Percentiles rank a stretch among this genome's conserved stretches.
Evolutionary conservation across 37 sponge, comb jelly and placozoan genomes (phyloP).

Genomic region (Chondrilla cf. caribensis): DNA sequence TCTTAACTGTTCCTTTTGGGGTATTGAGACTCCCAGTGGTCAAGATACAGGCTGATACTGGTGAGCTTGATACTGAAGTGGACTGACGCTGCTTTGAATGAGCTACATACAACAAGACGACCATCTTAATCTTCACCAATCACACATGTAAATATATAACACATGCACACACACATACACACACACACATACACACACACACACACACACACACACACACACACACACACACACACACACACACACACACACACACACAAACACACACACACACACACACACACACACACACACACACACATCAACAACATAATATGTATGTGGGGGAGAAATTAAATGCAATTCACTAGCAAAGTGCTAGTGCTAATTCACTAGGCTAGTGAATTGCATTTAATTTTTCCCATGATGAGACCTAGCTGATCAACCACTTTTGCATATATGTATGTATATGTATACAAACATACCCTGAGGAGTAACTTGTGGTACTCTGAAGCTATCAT

Average conservation of each 20-base stretch:
- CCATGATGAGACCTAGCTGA: too few relatives aligned
- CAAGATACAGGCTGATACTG: neutral
- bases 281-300: constrained; percentile 22
- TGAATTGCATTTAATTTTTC: too few relatives aligned
- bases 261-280: constrained; percentile 22
- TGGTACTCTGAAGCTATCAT: constrained; percentile 4
- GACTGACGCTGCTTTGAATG: neutral
- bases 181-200: constrained; percentile 4
- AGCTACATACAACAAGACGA: neutral
- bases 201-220: constrained; percentile 6
- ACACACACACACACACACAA: constrained; percentile 16
- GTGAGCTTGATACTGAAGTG: neutral
- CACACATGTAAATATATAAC: neutral
- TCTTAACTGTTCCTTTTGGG: constrained; percentile 1
- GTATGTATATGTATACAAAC: neutral
- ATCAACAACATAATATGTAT: neutral
- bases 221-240: constrained; percentile 13
- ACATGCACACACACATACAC: neutral
- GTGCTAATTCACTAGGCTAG: too few relatives aligned
- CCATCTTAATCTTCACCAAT: neutral
- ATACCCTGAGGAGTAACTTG: neutral
- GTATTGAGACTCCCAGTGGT: neutral
- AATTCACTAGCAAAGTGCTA: too few relatives aligned
- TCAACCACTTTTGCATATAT: neutral
- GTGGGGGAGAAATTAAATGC: too few relatives aligned